phyloP scores from a whole-genome alignment of 2,113 vertebrate species.

The Oncorhynchus nerka region DNA sequence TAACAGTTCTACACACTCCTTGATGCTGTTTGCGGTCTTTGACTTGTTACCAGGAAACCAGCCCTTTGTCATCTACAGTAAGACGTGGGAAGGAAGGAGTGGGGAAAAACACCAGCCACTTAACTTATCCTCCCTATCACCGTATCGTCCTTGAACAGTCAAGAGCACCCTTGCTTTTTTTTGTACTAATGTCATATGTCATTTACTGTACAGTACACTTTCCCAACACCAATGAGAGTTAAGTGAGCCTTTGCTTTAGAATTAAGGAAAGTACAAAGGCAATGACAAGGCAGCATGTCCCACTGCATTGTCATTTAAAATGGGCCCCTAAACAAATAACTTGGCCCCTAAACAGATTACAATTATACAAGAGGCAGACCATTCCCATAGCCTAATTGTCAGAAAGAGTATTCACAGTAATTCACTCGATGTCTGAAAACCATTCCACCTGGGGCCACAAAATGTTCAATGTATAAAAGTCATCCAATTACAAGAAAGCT shows the following conservation, averaged over 20 bases:
- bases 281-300: neutral
- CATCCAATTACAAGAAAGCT: neutral
- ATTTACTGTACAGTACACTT: neutral
- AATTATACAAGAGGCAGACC: neutral
- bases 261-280: neutral
- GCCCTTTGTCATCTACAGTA: neutral
- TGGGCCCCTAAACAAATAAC: neutral
- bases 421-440: neutral
- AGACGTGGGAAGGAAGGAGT: neutral
- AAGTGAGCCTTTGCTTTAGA: constrained; percentile 5
- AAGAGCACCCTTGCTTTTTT: constrained; percentile 12
- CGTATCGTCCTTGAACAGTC: constrained; percentile 45
- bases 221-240: neutral
- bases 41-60: neutral
- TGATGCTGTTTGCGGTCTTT: neutral
- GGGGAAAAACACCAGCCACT: constrained; percentile 30
- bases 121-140: constrained; percentile 17
- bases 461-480: neutral
- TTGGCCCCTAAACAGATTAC: neutral
- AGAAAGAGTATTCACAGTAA: too few relatives aligned
- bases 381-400: neutral
- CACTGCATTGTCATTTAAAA: neutral
- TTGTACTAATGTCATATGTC: constrained; percentile 8
- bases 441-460: neutral
- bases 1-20: neutral